Evolutionary conservation across 2,888 invertebrate species (phyloP).

Genomic region (Andrena camellia): DNA sequence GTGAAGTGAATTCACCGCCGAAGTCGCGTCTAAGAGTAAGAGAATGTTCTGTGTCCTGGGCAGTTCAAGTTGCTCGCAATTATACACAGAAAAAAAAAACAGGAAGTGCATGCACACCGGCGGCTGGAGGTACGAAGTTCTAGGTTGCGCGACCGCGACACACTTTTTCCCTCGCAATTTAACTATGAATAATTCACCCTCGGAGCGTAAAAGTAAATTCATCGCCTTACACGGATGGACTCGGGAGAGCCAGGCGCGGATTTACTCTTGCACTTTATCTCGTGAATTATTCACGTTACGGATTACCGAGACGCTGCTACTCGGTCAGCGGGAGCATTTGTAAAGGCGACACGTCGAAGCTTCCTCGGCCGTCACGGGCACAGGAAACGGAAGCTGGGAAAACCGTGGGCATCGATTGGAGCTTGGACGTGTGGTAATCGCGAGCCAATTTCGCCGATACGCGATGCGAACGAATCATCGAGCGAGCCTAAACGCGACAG

Average conservation of each 20-base stretch:
- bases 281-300: constrained; percentile 52
- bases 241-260: constrained; percentile 22
- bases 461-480: neutral
- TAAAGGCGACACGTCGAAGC: neutral
- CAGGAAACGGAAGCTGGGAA: neutral
- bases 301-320: constrained; percentile 35
- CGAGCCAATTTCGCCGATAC: neutral
- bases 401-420: constrained; percentile 1
- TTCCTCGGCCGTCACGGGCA: neutral
- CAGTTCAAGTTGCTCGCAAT: too few relatives aligned
- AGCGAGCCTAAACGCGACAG: neutral
- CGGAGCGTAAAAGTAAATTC: constrained; percentile 44
- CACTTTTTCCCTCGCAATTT: constrained; percentile 35
- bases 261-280: constrained; percentile 47
- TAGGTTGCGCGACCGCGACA: constrained; percentile 5
- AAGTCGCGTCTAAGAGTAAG: too few relatives aligned
- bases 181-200: constrained; percentile 58
- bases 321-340: constrained; percentile 26
- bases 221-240: constrained; percentile 31
- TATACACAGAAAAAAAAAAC: neutral
- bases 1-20: too few relatives aligned
- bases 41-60: too few relatives aligned
- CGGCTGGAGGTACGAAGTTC: neutral
- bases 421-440: constrained; percentile 5
- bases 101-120: too few relatives aligned